Percentiles rank a stretch among this genome's conserved stretches.
phyloP scores from a whole-genome alignment of 2,797 vertebrate species.

The Gymnothorax reevesii region DNA sequence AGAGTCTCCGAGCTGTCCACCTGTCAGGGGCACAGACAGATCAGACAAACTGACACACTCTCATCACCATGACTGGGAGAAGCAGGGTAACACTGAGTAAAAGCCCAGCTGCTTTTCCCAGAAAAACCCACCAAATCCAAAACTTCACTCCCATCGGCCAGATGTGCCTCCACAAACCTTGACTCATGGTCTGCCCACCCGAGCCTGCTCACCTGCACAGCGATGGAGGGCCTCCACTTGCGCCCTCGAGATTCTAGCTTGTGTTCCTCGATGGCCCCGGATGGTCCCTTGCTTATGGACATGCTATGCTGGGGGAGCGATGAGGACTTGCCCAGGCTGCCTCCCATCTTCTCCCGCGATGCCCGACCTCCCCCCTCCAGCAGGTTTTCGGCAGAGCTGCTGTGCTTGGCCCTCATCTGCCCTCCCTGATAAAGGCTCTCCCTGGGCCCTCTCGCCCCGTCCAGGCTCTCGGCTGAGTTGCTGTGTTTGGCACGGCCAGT shows the following conservation, averaged over 20 bases:
- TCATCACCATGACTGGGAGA: too few species aligned
- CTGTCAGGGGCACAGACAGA: constrained; percentile 49
- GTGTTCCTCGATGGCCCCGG: constrained; percentile 71
- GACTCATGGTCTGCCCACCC: neutral
- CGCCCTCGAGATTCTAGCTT: constrained; percentile 78
- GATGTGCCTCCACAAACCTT: neutral
- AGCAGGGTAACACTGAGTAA: neutral
- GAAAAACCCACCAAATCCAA: neutral
- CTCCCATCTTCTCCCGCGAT: constrained; percentile 61
- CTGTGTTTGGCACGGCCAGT: constrained; percentile 74
- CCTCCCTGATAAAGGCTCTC: constrained; percentile 65
- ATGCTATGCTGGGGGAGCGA: constrained; percentile 80
- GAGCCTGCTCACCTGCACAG: constrained; percentile 84
- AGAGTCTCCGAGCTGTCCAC: constrained; percentile 88
- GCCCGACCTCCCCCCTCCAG: constrained; percentile 63
- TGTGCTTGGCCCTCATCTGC: constrained; percentile 77
- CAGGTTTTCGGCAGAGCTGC: constrained; percentile 84
- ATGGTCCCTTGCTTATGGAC: constrained; percentile 77
- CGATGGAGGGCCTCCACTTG: constrained; percentile 95
- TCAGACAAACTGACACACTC: neutral
- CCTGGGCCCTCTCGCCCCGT: constrained; percentile 65
- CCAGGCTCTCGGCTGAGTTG: constrained; percentile 92
- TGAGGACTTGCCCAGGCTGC: constrained; percentile 73
- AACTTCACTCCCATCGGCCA: neutral
- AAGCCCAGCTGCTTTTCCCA: neutral